Percentiles rank a stretch among this genome's conserved stretches.
Evolutionary conservation across 2,113 vertebrate genomes (phyloP).

Genomic region (Gymnocephalus cernua): DNA sequence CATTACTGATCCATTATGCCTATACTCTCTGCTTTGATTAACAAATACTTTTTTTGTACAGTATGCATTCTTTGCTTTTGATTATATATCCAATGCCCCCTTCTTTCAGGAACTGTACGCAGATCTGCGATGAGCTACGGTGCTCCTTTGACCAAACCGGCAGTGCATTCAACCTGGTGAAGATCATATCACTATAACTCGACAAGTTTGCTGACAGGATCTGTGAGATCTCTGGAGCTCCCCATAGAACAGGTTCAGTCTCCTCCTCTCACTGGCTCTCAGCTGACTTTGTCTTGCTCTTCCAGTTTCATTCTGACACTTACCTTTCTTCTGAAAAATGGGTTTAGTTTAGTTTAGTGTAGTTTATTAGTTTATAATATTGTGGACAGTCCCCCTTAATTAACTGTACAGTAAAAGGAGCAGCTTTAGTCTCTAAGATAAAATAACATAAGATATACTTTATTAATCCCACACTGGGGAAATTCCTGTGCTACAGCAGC

Average conservation of each 20-base stretch:
- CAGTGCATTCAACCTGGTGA: slow-evolving; percentile 82
- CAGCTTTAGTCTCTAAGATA: too few species aligned
- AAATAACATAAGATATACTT: too few species aligned
- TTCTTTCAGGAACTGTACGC: slow-evolving; percentile 82
- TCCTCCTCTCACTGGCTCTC: neutral
- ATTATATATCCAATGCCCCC: neutral
- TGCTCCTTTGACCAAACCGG: slow-evolving; percentile 80
- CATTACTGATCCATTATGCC: neutral
- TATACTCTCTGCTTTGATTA: too few species aligned
- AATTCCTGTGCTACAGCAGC: too few species aligned
- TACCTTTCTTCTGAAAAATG: slow-evolving; percentile 10
- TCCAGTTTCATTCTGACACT: slow-evolving; percentile 1
- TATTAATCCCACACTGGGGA: too few species aligned
- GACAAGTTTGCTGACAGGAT: slow-evolving; percentile 83
- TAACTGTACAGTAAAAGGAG: too few species aligned
- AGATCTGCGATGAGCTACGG: slow-evolving; percentile 82
- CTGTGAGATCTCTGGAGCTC: slow-evolving; percentile 82
- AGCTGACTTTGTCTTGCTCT: slow-evolving; percentile 11
- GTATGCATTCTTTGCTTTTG: neutral
- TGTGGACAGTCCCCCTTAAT: too few species aligned
- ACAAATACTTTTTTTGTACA: neutral
- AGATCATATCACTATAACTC: slow-evolving; percentile 82
- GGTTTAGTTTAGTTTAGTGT: too few species aligned
- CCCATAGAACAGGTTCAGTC: slow-evolving; percentile 82
- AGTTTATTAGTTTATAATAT: too few species aligned